phyloP scores from a whole-genome alignment of 2,797 vertebrate species.

The Mionectes olivaceus region DNA sequence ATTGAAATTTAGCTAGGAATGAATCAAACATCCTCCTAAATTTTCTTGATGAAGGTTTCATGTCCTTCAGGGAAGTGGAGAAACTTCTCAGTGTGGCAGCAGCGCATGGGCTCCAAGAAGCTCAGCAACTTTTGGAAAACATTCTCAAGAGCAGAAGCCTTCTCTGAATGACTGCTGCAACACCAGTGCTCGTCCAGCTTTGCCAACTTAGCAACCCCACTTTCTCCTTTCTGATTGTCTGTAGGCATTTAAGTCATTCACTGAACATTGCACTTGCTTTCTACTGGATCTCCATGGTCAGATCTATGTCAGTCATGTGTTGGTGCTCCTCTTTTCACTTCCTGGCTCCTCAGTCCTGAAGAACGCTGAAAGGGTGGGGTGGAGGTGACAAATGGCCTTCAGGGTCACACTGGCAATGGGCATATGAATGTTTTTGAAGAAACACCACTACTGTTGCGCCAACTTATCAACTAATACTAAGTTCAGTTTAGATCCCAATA shows the following conservation, averaged over 20 bases:
- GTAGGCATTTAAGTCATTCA: not conserved
- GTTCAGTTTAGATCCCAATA: not conserved
- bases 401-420: not conserved
- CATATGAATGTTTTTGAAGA: not conserved
- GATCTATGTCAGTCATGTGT: not conserved
- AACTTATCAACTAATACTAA: not conserved
- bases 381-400: not conserved
- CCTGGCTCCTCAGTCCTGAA: not conserved
- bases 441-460: not conserved
- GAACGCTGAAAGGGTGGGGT: fast-evolving
- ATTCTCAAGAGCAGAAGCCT: conserved; percentile 50
- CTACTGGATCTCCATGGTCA: not conserved
- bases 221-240: not conserved
- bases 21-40: not conserved
- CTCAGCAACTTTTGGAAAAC: conserved; percentile 63
- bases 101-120: conserved; percentile 36
- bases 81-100: conserved; percentile 63
- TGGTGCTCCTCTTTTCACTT: not conserved
- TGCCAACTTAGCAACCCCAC: not conserved
- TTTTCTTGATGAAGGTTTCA: not conserved
- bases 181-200: fast-evolving
- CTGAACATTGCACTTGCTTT: not conserved
- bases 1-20: not conserved
- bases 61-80: conserved; percentile 57
- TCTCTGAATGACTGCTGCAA: not conserved